These are phyloP conservation scores for Campoletis raptor DNA, from an alignment of 2,888 invertebrate genomes.

Conservation along the genomic window DNA sequence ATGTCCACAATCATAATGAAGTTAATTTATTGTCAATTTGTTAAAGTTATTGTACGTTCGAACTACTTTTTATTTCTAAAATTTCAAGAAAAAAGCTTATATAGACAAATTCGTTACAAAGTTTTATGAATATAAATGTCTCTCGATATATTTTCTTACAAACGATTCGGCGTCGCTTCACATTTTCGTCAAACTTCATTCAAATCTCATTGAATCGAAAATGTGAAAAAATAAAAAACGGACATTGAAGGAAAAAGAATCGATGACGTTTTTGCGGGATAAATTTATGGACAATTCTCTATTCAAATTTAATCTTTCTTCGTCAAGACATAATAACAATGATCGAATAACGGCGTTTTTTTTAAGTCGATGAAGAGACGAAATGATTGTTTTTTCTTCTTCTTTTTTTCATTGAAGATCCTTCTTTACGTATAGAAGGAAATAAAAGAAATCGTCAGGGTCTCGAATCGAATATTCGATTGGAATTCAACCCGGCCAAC, in stretches of 20 bases:
- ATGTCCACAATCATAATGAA: neutral
- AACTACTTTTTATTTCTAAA: neutral
- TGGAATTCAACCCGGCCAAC: conserved; percentile 51
- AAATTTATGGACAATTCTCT: neutral
- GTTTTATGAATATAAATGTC: neutral
- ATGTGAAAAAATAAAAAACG: neutral
- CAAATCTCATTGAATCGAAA: neutral
- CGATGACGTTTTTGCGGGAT: neutral
- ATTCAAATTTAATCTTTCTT: neutral
- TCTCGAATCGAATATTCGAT: conserved; percentile 34
- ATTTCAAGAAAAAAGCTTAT: neutral
- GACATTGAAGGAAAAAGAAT: neutral
- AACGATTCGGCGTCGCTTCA: neutral
- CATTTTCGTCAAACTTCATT: conserved; percentile 24
- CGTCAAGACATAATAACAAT: neutral
- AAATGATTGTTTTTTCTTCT: neutral
- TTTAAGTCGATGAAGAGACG: neutral
- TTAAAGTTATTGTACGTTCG: neutral
- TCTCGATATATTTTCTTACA: neutral
- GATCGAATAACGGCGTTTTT: neutral
- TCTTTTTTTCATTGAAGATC: neutral
- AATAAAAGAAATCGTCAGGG: conserved; percentile 5
- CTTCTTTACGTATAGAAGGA: neutral
- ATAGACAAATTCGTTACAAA: neutral
- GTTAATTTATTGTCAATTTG: neutral